Evolutionary conservation across 2,888 invertebrate species (phyloP).

Genomic region (Agonum fuliginosum): DNA sequence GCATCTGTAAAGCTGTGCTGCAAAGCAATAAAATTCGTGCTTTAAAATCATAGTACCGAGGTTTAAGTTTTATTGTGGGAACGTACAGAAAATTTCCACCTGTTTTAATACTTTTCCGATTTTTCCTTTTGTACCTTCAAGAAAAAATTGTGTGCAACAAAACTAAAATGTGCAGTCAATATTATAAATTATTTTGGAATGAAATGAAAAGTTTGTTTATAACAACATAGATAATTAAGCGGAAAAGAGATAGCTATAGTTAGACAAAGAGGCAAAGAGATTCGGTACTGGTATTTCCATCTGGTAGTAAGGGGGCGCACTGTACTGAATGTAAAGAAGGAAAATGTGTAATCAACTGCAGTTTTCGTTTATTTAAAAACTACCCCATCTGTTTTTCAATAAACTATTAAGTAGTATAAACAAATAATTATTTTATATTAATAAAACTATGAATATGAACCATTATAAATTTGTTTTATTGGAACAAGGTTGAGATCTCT

Average conservation of each 20-base stretch:
- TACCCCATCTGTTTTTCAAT: not conserved
- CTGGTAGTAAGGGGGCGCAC: not conserved
- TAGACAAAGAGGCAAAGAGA: too few relatives aligned
- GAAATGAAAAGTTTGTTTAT: too few relatives aligned
- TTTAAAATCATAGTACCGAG: constrained; percentile 45
- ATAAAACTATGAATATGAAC: too few relatives aligned
- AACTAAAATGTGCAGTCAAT: too few relatives aligned
- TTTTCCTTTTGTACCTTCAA: not conserved
- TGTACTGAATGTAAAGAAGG: not conserved
- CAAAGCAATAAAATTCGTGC: constrained; percentile 11
- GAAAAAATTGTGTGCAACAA: too few relatives aligned
- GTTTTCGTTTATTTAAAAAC: not conserved
- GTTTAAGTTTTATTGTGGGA: constrained; percentile 24
- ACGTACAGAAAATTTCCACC: not conserved
- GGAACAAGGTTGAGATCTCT: too few relatives aligned
- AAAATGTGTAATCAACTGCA: not conserved
- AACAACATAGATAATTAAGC: too few relatives aligned
- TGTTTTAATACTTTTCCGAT: not conserved
- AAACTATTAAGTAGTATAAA: too few relatives aligned
- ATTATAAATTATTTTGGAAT: too few relatives aligned
- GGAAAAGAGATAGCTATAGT: too few relatives aligned
- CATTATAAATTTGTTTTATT: too few relatives aligned
- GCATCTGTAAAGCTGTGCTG: constrained; percentile 10
- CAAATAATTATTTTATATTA: too few relatives aligned
- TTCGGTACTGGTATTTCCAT: not conserved